Evolutionary conservation across 2,113 vertebrate species (phyloP).

Genomic region (Sapayoa aenigma): DNA sequence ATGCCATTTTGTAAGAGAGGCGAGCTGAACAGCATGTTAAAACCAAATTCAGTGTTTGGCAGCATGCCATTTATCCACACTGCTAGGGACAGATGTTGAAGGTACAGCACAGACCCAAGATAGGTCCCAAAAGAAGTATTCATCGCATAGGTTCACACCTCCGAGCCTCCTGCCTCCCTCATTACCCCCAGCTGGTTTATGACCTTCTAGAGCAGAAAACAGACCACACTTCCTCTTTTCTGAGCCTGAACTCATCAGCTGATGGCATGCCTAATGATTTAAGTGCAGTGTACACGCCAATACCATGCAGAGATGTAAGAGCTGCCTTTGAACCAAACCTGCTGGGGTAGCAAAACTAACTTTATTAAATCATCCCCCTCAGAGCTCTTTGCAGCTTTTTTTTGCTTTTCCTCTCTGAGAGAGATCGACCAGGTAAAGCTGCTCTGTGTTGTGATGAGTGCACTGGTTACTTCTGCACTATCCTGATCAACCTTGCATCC

Average conservation of each 20-base stretch:
- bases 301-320: not conserved
- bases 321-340: constrained; percentile 7
- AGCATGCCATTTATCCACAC: fast-evolving
- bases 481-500: not conserved
- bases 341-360: not conserved
- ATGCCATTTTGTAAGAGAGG: not conserved
- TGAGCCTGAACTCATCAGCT: not conserved
- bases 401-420: not conserved
- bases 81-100: not conserved
- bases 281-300: not conserved
- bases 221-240: not conserved
- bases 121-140: not conserved
- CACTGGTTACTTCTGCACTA: not conserved
- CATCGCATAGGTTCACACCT: not conserved
- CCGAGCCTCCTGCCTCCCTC: not conserved
- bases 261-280: not conserved
- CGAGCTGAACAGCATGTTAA: not conserved
- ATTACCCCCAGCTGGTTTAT: not conserved
- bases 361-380: not conserved
- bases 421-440: not conserved
- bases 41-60: not conserved
- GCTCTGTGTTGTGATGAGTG: not conserved
- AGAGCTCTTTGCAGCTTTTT: not conserved
- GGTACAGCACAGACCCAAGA: not conserved
- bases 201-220: not conserved